Conservation (phyloP, 2,888 invertebrate genomes). For the Dolomedes plantarius region DNA sequence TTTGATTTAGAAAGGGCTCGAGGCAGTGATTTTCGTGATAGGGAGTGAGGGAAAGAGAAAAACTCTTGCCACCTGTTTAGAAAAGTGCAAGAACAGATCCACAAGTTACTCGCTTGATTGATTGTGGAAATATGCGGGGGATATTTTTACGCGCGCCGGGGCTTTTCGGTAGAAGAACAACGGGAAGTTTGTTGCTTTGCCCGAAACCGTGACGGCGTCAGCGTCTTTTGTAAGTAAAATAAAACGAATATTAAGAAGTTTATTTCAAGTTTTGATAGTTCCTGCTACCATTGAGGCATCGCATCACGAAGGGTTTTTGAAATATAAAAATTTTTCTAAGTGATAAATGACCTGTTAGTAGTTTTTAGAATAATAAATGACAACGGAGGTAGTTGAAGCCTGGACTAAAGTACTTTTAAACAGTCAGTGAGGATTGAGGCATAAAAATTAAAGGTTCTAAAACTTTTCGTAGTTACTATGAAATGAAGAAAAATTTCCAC, state of each 20-base stretch:
- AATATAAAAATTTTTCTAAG: not conserved
- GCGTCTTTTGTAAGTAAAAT: not conserved
- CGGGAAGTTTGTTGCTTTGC: not conserved
- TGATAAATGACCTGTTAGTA: not conserved
- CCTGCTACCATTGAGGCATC: not conserved
- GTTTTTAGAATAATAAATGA: not conserved
- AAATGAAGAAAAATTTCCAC: no score
- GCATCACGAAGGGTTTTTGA: not conserved
- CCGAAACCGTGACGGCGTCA: not conserved
- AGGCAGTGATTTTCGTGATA: conserved; percentile 15
- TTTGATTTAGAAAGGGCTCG: conserved; percentile 42
- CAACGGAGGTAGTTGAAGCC: no score
- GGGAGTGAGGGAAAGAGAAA: not conserved
- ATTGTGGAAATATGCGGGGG: not conserved
- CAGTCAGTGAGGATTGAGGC: no score
- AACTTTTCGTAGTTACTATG: no score
- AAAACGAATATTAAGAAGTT: not conserved
- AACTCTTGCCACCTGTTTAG: conserved; percentile 4
- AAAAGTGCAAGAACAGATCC: conserved; percentile 10
- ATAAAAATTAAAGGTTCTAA: no score
- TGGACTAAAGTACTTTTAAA: no score
- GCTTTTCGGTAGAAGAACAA: not conserved
- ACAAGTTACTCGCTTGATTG: not conserved
- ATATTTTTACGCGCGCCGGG: not conserved
- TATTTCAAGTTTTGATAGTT: not conserved